Evolutionary conservation across 2,888 invertebrate genomes (phyloP).

Genomic region (Cerastis leucographa): DNA sequence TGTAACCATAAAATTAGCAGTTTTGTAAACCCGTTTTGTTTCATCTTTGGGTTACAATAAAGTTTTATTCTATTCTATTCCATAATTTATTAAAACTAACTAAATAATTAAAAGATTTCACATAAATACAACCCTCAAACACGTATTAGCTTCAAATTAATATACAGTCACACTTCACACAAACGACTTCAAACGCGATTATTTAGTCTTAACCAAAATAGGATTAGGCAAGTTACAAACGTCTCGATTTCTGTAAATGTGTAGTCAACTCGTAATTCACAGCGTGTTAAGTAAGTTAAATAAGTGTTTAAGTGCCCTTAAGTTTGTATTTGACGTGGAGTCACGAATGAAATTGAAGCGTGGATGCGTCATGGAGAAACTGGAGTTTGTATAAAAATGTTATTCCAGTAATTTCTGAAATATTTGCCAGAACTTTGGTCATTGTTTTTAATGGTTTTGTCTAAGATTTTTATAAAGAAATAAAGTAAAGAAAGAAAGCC

Average conservation of each 20-base stretch:
- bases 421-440: too few species aligned
- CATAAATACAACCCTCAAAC: not conserved
- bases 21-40: too few species aligned
- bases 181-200: conserved; percentile 39
- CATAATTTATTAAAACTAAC: not conserved
- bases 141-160: conserved; percentile 28
- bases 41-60: too few species aligned
- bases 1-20: too few species aligned
- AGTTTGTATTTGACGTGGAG: conserved; percentile 70
- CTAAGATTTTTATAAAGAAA: too few species aligned
- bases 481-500: too few species aligned
- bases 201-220: conserved; percentile 69
- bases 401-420: not conserved
- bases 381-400: too few species aligned
- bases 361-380: not conserved
- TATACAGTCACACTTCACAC: conserved; percentile 20
- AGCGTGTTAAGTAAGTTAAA: conserved; percentile 79
- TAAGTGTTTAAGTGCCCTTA: conserved; percentile 78
- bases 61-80: too few species aligned
- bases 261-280: conserved; percentile 75
- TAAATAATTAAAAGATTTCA: not conserved
- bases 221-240: conserved; percentile 65
- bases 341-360: conserved; percentile 47
- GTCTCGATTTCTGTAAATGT: conserved; percentile 72
- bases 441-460: too few species aligned